Conservation (phyloP, 2,113 vertebrate genomes). For the Cynopterus brachyotis region DNA sequence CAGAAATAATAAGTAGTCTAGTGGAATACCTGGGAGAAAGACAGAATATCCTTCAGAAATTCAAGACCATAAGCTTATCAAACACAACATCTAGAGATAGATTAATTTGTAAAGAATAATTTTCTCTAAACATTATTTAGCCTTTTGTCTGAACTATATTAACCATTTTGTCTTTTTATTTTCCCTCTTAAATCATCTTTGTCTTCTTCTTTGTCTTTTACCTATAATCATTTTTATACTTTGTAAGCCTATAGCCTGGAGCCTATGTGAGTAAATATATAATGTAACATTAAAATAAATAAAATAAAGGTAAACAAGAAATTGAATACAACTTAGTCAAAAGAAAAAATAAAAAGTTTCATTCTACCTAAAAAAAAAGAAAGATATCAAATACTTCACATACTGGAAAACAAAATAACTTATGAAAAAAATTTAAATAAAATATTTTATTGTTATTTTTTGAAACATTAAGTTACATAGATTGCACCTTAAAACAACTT, state of each 20-base stretch:
- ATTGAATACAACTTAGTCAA: not conserved
- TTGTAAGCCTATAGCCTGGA: not conserved
- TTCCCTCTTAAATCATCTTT: not conserved
- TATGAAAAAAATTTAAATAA: not conserved
- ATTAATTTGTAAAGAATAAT: not conserved
- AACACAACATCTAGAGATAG: not conserved
- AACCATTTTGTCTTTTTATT: not conserved
- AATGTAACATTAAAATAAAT: slow-evolving; percentile 25
- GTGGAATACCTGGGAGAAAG: not conserved
- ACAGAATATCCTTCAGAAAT: not conserved
- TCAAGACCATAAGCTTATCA: not conserved
- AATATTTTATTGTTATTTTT: not conserved
- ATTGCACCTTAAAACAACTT: not conserved
- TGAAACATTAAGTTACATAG: not conserved
- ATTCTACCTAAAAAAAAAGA: not conserved
- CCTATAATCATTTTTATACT: not conserved
- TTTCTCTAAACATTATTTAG: not conserved
- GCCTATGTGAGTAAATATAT: not conserved
- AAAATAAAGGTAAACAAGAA: not conserved
- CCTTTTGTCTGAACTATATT: not conserved
- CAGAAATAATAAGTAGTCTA: not conserved
- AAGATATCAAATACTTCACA: not conserved
- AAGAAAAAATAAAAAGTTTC: not conserved
- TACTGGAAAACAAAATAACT: not conserved
- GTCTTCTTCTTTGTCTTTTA: not conserved